Percentiles rank a stretch among this genome's conserved stretches.
These are phyloP conservation scores for Phaethornis superciliosus DNA, from an alignment of 2,113 vertebrate genomes.

Conservation along the genomic window DNA sequence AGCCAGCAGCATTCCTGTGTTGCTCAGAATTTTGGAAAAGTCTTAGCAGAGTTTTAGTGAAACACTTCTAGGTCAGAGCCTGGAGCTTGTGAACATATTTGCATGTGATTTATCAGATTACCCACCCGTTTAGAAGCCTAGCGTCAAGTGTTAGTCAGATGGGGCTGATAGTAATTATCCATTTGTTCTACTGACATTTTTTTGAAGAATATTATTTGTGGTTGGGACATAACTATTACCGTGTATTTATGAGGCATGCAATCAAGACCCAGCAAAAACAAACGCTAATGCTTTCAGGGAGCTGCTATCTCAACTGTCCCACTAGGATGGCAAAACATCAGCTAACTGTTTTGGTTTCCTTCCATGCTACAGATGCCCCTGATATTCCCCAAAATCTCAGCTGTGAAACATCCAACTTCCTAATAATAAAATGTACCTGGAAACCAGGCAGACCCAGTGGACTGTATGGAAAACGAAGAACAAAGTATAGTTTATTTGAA, in stretches of 20 bases:
- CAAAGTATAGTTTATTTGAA: slow-evolving; percentile 75
- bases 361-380: slow-evolving; percentile 72
- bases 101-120: slow-evolving; percentile 30
- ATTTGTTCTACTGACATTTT: not conserved
- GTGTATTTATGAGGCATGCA: not conserved
- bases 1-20: not conserved
- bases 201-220: not conserved
- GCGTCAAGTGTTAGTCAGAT: slow-evolving; percentile 26
- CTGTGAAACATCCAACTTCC: slow-evolving; percentile 78
- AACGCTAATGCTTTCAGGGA: not conserved
- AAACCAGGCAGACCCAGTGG: slow-evolving; percentile 71
- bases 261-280: not conserved
- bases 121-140: slow-evolving; percentile 12
- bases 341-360: not conserved
- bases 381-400: slow-evolving; percentile 74
- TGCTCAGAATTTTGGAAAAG: slow-evolving; percentile 3
- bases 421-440: slow-evolving; percentile 75
- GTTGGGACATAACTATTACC: not conserved
- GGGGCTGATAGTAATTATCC: slow-evolving; percentile 2
- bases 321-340: not conserved
- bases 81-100: slow-evolving; percentile 6
- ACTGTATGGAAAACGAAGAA: slow-evolving; percentile 61
- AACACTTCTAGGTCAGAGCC: slow-evolving; percentile 32
- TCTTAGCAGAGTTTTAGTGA: slow-evolving; percentile 10
- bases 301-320: not conserved